Evolutionary conservation across 2,113 vertebrate genomes (phyloP), one percentile per base, ranked within the genome.

Genomic region (Strix uralensis): DNA sequence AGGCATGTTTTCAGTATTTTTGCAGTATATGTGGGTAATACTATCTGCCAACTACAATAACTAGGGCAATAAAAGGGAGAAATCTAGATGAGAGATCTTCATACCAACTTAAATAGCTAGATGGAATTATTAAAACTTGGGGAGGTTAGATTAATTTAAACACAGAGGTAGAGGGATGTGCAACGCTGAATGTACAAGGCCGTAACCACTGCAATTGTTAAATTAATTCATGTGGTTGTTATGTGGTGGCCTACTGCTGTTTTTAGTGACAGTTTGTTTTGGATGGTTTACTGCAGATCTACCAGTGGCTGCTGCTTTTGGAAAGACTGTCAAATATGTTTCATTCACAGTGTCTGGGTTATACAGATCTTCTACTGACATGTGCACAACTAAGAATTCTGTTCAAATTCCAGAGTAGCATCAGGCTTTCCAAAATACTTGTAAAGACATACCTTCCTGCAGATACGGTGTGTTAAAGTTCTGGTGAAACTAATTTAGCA

Each of bases 21-120:
- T 94, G 46, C 92, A 90, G 77, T 58, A 36, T 90, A 88, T 85
- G 90, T 92, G 73, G 86, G 88, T 92, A 96, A 95, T 73, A 88
- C 22, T 42, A 95, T 81, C 96, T 96, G 97, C 96, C 96, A 97
- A 96, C 94, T 86, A 96, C 95, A 95, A 96, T 95, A 97, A 94
- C 88, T 91, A 86, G 25, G 49, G 91, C 86, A 96, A 92, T 94
- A 97, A 98, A 97, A 97, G 93, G 42, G 54, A 74, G 96, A 30
- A 96, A 97, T 97, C 94, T 95, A 95, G 63, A 97, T 83, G 52
- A 94, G 59, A 95, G 95, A 96, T 97, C 90, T 97, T 96, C 91
- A 93, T 95, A 94, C 84, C 85, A 94, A 95, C 96, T 84, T 94
- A 94, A 97, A 85, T 83, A 94, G 71, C 94, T 93, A 91, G 71